These are phyloP conservation scores for Pachymerium ferrugineum DNA, from an alignment of 2,888 invertebrate genomes.

Conservation along the genomic window DNA sequence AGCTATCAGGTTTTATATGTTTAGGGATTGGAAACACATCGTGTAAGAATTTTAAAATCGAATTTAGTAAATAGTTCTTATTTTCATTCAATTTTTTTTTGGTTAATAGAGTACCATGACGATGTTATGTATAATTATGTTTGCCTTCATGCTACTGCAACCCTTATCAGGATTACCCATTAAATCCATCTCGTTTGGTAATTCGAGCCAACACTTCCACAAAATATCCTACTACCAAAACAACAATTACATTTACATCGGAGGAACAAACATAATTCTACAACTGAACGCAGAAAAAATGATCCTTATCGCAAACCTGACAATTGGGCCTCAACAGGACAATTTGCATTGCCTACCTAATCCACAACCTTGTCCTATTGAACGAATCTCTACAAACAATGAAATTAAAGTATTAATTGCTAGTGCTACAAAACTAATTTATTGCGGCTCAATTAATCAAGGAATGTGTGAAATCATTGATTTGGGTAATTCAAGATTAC, in stretches of 20 bases:
- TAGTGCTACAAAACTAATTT: background rate
- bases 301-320: background rate
- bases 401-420: constrained; percentile 14
- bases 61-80: no score
- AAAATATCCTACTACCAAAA: constrained; percentile 30
- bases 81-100: no score
- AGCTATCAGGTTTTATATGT: no score
- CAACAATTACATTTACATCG: constrained; percentile 34
- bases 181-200: no score
- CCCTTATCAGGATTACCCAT: no score
- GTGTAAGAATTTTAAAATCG: no score
- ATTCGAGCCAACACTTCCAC: constrained; percentile 29
- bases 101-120: no score
- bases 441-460: constrained; percentile 27
- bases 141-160: no score
- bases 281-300: constrained; percentile 32
- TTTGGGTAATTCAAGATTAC: background rate
- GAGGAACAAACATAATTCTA: constrained; percentile 34
- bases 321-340: constrained; percentile 23
- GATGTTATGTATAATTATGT: no score
- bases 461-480: constrained; percentile 27
- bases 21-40: no score
- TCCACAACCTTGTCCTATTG: background rate
- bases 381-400: background rate
- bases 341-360: constrained; percentile 20